These are phyloP conservation scores for Elgaria multicarinata DNA, from an alignment of 2,113 vertebrate genomes.

Conservation along the genomic window DNA sequence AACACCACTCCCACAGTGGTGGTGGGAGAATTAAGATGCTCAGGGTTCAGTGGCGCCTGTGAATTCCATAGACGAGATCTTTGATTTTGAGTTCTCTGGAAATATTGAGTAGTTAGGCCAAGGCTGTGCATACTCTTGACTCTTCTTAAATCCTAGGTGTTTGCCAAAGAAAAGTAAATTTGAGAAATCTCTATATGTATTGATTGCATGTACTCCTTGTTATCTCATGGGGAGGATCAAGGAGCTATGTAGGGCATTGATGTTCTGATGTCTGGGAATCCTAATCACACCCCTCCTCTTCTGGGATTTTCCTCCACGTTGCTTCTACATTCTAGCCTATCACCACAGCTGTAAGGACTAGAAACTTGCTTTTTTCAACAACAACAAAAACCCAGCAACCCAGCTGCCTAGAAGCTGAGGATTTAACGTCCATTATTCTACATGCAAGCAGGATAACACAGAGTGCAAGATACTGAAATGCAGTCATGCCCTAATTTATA, in stretches of 20 bases:
- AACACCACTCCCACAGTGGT: too few species aligned
- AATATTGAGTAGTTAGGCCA: background rate
- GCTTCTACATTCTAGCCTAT: background rate
- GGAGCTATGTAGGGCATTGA: background rate
- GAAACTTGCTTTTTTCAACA: background rate
- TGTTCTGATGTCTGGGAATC: background rate
- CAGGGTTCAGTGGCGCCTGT: background rate
- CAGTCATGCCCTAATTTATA: background rate
- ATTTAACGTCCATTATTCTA: background rate
- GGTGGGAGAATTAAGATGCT: background rate
- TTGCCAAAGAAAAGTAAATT: background rate
- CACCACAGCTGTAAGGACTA: background rate
- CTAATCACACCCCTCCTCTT: background rate
- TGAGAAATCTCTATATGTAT: background rate
- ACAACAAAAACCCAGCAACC: background rate
- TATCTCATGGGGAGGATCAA: background rate
- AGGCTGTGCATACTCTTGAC: background rate
- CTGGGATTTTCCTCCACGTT: background rate
- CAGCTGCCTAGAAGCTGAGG: background rate
- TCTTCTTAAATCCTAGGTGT: background rate
- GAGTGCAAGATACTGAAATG: background rate
- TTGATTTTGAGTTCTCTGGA: background rate
- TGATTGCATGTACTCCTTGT: background rate
- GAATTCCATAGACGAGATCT: background rate
- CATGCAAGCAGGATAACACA: too few species aligned